Base-by-base conservation (phyloP, 1,140 invertebrate species). In the Hormaphis cornu region DNA sequence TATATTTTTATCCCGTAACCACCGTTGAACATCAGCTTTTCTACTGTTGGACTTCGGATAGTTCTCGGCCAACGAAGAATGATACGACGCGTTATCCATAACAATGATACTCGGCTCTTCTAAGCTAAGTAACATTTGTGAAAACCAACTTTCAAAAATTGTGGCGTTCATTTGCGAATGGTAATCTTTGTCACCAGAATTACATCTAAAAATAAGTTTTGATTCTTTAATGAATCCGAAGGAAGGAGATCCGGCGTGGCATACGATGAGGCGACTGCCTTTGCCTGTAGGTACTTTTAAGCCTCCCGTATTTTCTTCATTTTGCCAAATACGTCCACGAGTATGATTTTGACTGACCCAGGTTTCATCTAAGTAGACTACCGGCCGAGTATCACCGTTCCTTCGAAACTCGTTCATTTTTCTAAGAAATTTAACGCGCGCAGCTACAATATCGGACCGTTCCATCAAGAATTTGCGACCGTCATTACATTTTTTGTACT, bases 51-150 rank as follows among this genome's bases (percentile, higher is more conserved):
- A 40, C 14, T 20, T 44, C 10, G 61, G 61, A 16, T 40, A 22
- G 16, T 72, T 70, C 20, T 73, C 69, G 18, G 48, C 2, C 28
- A 70, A 9, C 20, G 42, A 33, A 18, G 59, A 61, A 35, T 74
- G 73, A 35, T 74, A 74, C 7, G 72, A 58, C 1, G 74, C 73
- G 44, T 71, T 74, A 53, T 74, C 74, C 61, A 71, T 71, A 3
- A 74, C 73, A 46, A 72, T 70, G 10, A 73, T 50, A 33, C 50
- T 40, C 18, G 66, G 37, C 3, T 24, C 18, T 22, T 37, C 28
- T 16, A 73, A 24, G 14, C 54, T 50, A 4, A 46, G 69, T 7
- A 74, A 46, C 16, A 74, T 61, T 1, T 72, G 59, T 30, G 24
- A 16, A 54, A 74, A 72, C 71, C 70, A 72, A 35, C 18, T 35